A percentile compares a stretch with the other conserved stretches of the same genome.
These are phyloP conservation scores for Pararge aegeria DNA, from an alignment of 1,140 invertebrate species.

Conservation along the genomic window DNA sequence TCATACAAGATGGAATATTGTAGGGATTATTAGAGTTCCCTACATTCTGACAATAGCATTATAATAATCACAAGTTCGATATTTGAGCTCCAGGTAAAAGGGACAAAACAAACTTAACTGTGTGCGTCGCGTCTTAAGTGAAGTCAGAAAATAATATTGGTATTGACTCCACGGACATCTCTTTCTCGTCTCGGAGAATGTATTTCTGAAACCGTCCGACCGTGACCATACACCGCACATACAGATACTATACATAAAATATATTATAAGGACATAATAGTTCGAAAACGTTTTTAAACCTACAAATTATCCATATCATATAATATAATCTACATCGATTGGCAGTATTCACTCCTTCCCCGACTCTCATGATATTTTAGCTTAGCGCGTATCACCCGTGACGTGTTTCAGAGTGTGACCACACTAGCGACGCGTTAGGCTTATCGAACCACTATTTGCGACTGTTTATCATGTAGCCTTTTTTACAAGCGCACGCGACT, in stretches of 20 bases:
- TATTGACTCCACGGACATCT: too few species aligned
- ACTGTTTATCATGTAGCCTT: background rate
- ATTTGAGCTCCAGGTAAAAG: too few species aligned
- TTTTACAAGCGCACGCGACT: too few species aligned
- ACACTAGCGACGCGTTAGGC: slow-evolving; percentile 5
- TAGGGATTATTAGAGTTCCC: too few species aligned
- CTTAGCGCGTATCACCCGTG: slow-evolving; percentile 46
- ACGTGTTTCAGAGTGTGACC: slow-evolving; percentile 27
- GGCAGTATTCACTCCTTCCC: slow-evolving; percentile 70
- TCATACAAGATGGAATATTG: too few species aligned
- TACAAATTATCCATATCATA: slow-evolving; percentile 69
- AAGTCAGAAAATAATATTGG: too few species aligned
- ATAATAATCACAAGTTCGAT: too few species aligned
- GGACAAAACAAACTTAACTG: too few species aligned
- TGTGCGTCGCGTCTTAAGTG: too few species aligned
- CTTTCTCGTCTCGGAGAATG: too few species aligned
- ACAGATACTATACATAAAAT: slow-evolving; percentile 74
- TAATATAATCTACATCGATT: slow-evolving; percentile 75
- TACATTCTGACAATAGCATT: too few species aligned
- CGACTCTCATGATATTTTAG: slow-evolving; percentile 55
- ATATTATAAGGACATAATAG: slow-evolving; percentile 74
- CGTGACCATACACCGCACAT: slow-evolving; percentile 43
- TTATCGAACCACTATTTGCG: background rate
- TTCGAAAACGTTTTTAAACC: slow-evolving; percentile 71
- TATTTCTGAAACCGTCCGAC: slow-evolving; percentile 7